A percentile compares a stretch with the other conserved stretches of the same genome.
Conservation (phyloP, 1,140 invertebrate species). For the Sminthurides bifidus region DNA sequence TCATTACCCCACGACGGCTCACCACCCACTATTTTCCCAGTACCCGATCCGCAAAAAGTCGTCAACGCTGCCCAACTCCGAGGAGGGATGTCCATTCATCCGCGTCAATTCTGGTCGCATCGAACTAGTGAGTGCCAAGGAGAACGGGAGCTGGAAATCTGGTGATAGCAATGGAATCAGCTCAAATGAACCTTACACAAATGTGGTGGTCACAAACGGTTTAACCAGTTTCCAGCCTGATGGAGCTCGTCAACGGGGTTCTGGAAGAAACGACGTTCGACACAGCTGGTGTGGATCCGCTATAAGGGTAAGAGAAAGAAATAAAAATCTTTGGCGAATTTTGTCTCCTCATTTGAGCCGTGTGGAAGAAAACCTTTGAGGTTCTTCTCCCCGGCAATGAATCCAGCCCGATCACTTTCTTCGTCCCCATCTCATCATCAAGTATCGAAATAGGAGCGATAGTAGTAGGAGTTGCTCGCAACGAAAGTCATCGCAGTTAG, state of each 20-base stretch:
- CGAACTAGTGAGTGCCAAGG: conserved; percentile 21
- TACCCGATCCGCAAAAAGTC: conserved; percentile 14
- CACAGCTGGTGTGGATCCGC: conserved; percentile 30
- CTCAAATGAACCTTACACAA: neutral
- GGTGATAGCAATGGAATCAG: conserved; percentile 9
- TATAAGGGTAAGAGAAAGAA: conserved; percentile 20
- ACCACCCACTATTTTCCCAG: neutral
- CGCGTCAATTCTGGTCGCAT: conserved; percentile 32
- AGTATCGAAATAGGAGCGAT: too few relatives aligned
- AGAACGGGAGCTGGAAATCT: conserved; percentile 7
- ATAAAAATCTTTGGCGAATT: too few relatives aligned
- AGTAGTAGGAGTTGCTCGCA: too few relatives aligned
- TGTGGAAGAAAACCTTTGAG: too few relatives aligned
- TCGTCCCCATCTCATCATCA: too few relatives aligned
- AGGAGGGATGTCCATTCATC: conserved; percentile 28
- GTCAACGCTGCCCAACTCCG: conserved; percentile 21
- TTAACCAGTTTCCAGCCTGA: neutral
- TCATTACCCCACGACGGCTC: conserved; percentile 1
- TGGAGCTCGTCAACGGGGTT: neutral
- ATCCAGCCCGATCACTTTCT: too few relatives aligned
- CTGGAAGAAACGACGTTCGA: conserved; percentile 17
- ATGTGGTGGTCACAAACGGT: neutral
- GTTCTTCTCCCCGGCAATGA: too few relatives aligned
- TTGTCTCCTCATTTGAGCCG: too few relatives aligned
- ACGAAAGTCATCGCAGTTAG: too few relatives aligned